Evolutionary conservation across 30 jellyfish, hydroid and myxozoan species (phyloP), one percentile per base, ranked within the genome.

Genomic region (Aurelia coerulea): DNA sequence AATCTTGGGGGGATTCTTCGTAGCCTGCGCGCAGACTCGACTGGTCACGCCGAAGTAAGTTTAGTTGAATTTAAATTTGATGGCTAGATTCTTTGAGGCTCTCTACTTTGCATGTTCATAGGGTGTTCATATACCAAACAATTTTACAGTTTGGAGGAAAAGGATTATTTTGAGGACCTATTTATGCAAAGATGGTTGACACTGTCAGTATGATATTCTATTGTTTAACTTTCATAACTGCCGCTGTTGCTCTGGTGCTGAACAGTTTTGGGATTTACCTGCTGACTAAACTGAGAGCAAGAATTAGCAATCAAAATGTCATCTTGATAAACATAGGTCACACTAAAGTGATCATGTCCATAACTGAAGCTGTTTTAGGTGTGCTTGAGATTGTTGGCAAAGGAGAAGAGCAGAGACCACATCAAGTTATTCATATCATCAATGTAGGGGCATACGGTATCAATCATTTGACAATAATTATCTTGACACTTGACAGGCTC

Each of bases 401-500:
- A 32, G 92, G 72, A 53, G 65, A 72, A 18, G 79, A 17, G 10
- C 16, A 49, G 59, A 62, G 65, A 58, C 65, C 62, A 71, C 59
- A 71, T 76, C 81, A 72, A 50, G 59, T 83, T 31, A 1, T 83
- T 18, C 87, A 59, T 53, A 72, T 62, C 16, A 18, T 83, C 39
- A 71, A 69, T 59, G 92, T 79, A 35, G 92, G 95, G 59, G 68
- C 76, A 51, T 85, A 73, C 60, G 95, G 95, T 17, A 71, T 76
- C 74, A 74, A 85, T 39, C 78, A 85, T 64, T 69, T 85, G 5
- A 74, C 62, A n/a, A 64, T 83, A 16, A 39, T 83, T 35, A 34
- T 33, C n/a, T 31, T 83, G 37, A 71, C 92, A 41, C 62, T 50
- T 9, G 92, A 83, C 52, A 51, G 92, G 52, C 73, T 83, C 37